A percentile compares a stretch with the other conserved stretches of the same genome.
Evolutionary conservation across 2,797 vertebrate species (phyloP).

Genomic region (Philypnodon macrostomus): DNA sequence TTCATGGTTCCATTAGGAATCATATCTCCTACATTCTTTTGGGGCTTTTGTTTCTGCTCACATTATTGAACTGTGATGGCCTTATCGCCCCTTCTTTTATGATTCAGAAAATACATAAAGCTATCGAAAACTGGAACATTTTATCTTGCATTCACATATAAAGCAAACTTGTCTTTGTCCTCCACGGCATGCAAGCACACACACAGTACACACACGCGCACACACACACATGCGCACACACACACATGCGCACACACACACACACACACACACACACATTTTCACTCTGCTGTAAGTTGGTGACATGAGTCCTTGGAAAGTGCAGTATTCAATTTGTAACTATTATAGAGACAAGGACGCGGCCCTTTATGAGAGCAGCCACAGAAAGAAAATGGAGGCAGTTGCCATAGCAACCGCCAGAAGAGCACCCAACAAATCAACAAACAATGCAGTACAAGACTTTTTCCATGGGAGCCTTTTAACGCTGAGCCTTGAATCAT

Average conservation of each 20-base stretch:
- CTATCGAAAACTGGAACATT: not conserved
- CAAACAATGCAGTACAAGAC: conserved; percentile 72
- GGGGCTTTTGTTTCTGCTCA: not conserved
- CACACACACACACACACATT: conserved; percentile 34
- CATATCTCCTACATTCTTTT: not conserved
- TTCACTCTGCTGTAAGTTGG: conserved; percentile 69
- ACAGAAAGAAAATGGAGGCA: conserved; percentile 77
- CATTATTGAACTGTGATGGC: not conserved
- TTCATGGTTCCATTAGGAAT: no score
- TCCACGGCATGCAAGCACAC: conserved; percentile 19
- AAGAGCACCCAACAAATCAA: conserved; percentile 75
- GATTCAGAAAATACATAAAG: conserved; percentile 13
- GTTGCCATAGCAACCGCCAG: conserved; percentile 75
- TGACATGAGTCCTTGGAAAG: conserved; percentile 76
- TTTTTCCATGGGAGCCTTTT: conserved; percentile 67
- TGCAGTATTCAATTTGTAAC: conserved; percentile 81
- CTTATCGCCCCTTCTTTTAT: not conserved
- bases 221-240: conserved; percentile 28
- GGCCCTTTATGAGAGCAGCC: conserved; percentile 75
- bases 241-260: conserved; percentile 27
- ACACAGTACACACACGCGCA: conserved; percentile 30
- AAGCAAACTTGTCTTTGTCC: conserved; percentile 41
- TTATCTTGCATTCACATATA: conserved; percentile 29
- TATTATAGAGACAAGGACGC: conserved; percentile 78
- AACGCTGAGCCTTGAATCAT: conserved; percentile 70